phyloP scores from a whole-genome alignment of 2,888 invertebrate genomes.

The Lissonota sp. region DNA sequence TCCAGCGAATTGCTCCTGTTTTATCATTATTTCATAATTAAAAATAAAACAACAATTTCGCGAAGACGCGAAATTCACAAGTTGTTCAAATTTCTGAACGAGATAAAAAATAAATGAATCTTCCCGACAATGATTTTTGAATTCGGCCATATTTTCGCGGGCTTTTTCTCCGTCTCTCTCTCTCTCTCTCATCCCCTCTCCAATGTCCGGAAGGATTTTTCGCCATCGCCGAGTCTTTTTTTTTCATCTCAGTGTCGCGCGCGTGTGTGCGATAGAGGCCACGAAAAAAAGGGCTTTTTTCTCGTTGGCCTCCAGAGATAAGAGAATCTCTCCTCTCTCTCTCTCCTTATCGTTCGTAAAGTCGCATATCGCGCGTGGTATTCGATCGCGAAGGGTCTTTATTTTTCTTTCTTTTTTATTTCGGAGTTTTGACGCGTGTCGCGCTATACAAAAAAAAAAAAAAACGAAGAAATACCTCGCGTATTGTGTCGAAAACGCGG shows the following conservation, averaged over 20 bases:
- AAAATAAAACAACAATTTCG: no score
- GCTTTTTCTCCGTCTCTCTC: background rate
- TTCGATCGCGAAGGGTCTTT: background rate
- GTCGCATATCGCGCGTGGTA: background rate
- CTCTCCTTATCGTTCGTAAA: background rate
- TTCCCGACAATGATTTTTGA: no score
- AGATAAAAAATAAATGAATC: no score
- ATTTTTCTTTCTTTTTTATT: background rate
- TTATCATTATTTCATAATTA: no score
- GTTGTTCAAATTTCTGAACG: no score
- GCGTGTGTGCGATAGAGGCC: background rate
- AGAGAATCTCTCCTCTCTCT: background rate
- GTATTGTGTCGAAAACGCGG: conserved; percentile 20
- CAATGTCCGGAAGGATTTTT: conserved; percentile 5
- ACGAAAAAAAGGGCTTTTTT: conserved; percentile 12
- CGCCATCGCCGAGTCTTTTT: background rate
- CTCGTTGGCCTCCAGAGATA: conserved; percentile 17
- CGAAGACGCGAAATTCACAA: no score
- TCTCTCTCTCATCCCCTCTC: background rate
- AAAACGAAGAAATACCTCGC: background rate
- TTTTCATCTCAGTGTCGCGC: conserved; percentile 28
- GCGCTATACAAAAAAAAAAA: background rate
- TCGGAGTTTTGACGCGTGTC: conserved; percentile 8
- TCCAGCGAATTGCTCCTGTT: no score
- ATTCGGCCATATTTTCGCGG: background rate